Conservation (phyloP, 1,140 invertebrate genomes). For the Drosophila ananassae region DNA sequence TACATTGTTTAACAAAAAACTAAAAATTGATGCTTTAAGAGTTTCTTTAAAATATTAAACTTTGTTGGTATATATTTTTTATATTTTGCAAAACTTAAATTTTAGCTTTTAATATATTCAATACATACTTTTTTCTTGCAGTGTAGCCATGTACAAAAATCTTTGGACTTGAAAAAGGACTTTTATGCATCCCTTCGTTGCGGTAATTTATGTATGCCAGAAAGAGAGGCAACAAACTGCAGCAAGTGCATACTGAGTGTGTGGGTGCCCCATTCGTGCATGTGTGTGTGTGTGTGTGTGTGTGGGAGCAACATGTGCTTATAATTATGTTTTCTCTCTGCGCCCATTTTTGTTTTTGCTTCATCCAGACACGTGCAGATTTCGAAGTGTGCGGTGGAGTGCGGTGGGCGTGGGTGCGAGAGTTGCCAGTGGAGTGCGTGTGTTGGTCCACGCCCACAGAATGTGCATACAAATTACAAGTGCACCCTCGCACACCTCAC, state of each 20-base stretch:
- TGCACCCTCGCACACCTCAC: constrained; percentile 7
- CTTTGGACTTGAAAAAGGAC: constrained; percentile 40
- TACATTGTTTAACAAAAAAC: no score
- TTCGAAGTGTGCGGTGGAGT: not conserved
- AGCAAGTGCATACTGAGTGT: constrained; percentile 39
- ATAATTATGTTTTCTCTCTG: constrained; percentile 75
- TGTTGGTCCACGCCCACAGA: constrained; percentile 24
- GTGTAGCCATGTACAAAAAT: constrained; percentile 28
- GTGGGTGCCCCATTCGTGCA: constrained; percentile 3
- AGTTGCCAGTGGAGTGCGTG: constrained; percentile 12
- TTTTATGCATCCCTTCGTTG: constrained; percentile 38
- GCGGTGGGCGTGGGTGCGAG: no score
- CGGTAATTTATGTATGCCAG: constrained; percentile 47
- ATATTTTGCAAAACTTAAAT: no score
- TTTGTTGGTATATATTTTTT: no score
- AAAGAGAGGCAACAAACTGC: constrained; percentile 24
- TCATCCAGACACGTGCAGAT: constrained; percentile 31
- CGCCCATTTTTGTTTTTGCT: constrained; percentile 51
- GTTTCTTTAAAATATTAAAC: no score
- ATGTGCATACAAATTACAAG: constrained; percentile 66
- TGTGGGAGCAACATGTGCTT: constrained; percentile 69
- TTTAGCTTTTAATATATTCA: not conserved
- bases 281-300: constrained; percentile 9
- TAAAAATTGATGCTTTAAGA: no score
- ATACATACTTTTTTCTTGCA: not conserved